phyloP scores from a whole-genome alignment of 2,888 invertebrate genomes.

The Eumerus sabulonum region DNA sequence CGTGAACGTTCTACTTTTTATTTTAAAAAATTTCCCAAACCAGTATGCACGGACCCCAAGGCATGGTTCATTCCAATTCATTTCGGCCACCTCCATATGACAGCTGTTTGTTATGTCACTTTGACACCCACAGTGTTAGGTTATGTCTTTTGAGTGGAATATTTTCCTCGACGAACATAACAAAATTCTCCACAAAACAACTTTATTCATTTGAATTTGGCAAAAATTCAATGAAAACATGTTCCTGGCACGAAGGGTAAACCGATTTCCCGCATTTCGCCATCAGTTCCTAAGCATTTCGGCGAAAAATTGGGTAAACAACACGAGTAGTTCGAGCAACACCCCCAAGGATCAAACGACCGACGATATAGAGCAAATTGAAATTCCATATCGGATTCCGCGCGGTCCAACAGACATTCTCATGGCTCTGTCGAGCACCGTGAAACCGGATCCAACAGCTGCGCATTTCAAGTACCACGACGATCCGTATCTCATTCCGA shows the following conservation, averaged over 20 bases:
- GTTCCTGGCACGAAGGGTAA: slow-evolving; percentile 40
- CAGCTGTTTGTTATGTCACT: slow-evolving; percentile 48
- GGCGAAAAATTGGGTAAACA: slow-evolving; percentile 37
- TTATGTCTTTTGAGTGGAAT: slow-evolving; percentile 1
- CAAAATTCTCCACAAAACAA: neutral
- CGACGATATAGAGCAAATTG: slow-evolving; percentile 78
- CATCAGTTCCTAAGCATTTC: slow-evolving; percentile 39
- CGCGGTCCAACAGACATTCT: slow-evolving; percentile 91
- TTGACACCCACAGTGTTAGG: slow-evolving; percentile 19
- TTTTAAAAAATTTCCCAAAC: neutral
- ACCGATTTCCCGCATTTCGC: slow-evolving; percentile 27
- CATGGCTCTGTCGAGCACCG: slow-evolving; percentile 88
- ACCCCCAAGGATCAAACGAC: neutral
- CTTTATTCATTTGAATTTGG: neutral
- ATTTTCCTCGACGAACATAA: slow-evolving; percentile 2
- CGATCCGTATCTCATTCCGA: slow-evolving; percentile 92
- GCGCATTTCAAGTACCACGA: slow-evolving; percentile 94
- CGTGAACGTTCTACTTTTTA: too few relatives aligned
- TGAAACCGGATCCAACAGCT: slow-evolving; percentile 90
- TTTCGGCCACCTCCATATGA: slow-evolving; percentile 3
- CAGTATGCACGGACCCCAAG: slow-evolving; percentile 5
- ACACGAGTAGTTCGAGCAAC: slow-evolving; percentile 26
- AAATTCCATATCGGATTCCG: slow-evolving; percentile 85
- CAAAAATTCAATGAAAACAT: slow-evolving; percentile 43
- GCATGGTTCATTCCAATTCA: slow-evolving; percentile 1